A percentile compares a stretch with the other conserved stretches of the same genome.
These are phyloP conservation scores for Epizoanthus ramosus DNA, from an alignment of 92 coral and sea anemone genomes.

Conservation along the genomic window DNA sequence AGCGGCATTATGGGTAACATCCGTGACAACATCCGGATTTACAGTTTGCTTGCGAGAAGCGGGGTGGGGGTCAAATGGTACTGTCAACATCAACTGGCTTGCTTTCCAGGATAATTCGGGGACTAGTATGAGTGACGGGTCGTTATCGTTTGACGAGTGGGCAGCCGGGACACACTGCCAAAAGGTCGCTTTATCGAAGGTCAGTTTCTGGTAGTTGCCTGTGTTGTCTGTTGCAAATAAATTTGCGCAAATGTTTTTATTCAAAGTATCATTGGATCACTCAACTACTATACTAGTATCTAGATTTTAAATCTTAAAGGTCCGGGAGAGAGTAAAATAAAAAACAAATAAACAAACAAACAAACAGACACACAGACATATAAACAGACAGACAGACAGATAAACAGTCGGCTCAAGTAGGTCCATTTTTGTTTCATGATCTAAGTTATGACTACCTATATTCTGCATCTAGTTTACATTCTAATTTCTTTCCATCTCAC, in stretches of 20 bases:
- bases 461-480: no score
- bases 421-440: no score
- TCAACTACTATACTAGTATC: no score
- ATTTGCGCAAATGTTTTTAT: no score
- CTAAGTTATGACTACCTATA: no score
- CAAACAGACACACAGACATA: no score
- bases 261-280: no score
- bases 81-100: slow-evolving; percentile 46
- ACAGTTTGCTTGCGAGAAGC: slow-evolving; percentile 50
- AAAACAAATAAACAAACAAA: no score
- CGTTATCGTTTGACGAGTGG: slow-evolving; percentile 27
- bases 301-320: no score
- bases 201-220: background rate
- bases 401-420: no score
- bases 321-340: no score
- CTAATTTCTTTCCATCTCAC: background rate
- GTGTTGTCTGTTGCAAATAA: background rate
- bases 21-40: slow-evolving; percentile 54
- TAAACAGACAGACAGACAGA: no score
- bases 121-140: slow-evolving; percentile 19
- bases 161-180: slow-evolving; percentile 19
- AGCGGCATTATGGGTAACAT: slow-evolving; percentile 53
- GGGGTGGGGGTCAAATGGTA: slow-evolving; percentile 41
- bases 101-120: slow-evolving; percentile 47
- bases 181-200: slow-evolving; percentile 14